phyloP scores from a whole-genome alignment of 2,797 vertebrate species.

The Pristis pectinata region DNA sequence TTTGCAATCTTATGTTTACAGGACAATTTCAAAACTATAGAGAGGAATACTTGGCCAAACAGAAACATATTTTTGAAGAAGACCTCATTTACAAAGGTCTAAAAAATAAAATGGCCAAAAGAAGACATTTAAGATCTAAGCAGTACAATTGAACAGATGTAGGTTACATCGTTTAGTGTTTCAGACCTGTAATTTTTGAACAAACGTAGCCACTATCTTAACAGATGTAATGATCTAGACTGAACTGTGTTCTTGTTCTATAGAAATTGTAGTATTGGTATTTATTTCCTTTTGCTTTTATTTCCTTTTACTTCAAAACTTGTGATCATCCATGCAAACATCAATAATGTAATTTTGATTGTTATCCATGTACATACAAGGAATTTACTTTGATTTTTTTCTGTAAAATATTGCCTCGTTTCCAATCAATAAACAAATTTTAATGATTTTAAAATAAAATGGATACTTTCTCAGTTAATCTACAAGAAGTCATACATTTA shows the following conservation, averaged over 20 bases:
- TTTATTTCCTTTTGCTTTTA: constrained; percentile 1
- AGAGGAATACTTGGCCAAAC: not conserved
- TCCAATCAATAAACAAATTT: not conserved
- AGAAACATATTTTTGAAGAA: not conserved
- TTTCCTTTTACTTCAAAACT: not conserved
- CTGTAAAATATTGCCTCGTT: not conserved
- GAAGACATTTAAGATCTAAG: not conserved
- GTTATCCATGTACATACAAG: not conserved
- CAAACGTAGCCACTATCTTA: not conserved
- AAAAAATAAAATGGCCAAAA: not conserved
- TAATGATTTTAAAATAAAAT: not conserved
- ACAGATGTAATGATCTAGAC: not conserved
- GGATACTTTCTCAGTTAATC: not conserved
- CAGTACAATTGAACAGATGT: not conserved
- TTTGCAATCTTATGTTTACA: constrained; percentile 22
- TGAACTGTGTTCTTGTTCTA: not conserved
- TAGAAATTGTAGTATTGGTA: not conserved
- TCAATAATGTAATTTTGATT: not conserved
- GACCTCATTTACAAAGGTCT: not conserved
- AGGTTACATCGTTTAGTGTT: not conserved
- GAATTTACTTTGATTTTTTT: not conserved
- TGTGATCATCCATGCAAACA: not conserved
- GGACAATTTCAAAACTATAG: not conserved
- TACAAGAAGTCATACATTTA: not conserved
- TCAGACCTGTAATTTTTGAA: not conserved